Evolutionary conservation across 2,113 vertebrate genomes (phyloP).

Genomic region (Psilopsiagon aymara): DNA sequence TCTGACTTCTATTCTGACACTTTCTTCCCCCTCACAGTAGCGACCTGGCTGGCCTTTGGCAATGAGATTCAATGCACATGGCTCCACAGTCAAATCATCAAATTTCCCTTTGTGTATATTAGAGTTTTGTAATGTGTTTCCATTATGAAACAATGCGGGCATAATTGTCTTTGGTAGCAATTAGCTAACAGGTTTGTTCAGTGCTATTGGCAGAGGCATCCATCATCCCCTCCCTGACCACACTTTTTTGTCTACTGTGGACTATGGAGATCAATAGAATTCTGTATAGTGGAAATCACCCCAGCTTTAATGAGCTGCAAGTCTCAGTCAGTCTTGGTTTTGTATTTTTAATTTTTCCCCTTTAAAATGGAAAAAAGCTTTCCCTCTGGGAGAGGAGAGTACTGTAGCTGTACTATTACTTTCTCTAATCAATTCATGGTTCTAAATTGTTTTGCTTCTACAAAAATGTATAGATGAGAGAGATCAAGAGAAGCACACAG

Average conservation of each 20-base stretch:
- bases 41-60: conserved; percentile 87
- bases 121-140: conserved; percentile 95
- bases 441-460: conserved; percentile 76
- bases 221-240: conserved; percentile 87
- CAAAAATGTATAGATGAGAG: conserved; percentile 47
- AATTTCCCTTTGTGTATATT: conserved; percentile 95
- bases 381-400: conserved; percentile 76
- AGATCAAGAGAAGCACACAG: not conserved
- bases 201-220: conserved; percentile 94
- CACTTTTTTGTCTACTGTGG: conserved; percentile 83
- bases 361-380: conserved; percentile 86
- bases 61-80: conserved; percentile 89
- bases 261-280: conserved; percentile 94
- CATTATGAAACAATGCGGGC: conserved; percentile 95
- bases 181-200: conserved; percentile 98
- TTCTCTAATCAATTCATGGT: conserved; percentile 83
- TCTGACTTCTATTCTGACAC: conserved; percentile 86
- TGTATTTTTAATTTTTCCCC: conserved; percentile 88
- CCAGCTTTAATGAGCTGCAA: conserved; percentile 88
- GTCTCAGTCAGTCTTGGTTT: conserved; percentile 81
- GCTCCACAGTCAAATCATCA: conserved; percentile 87
- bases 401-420: conserved; percentile 84
- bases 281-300: conserved; percentile 94
- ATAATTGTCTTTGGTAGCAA: conserved; percentile 99
- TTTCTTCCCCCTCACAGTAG: conserved; percentile 76